Evolutionary conservation across 1,140 invertebrate species (phyloP).

Genomic region (Argopecten irradians): DNA sequence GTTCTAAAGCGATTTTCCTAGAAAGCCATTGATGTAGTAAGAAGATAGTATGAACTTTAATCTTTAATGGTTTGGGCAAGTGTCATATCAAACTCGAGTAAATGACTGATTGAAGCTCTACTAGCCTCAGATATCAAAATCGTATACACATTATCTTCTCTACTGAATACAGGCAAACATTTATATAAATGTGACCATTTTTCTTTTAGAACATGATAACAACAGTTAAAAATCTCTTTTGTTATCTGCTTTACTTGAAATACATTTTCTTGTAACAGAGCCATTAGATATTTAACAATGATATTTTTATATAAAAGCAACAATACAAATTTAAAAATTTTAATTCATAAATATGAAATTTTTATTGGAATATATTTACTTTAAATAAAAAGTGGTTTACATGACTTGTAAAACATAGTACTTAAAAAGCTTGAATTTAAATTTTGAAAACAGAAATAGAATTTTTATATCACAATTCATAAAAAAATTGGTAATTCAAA

Average conservation of each 20-base stretch:
- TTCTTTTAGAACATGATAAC: background rate
- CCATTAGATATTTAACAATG: background rate
- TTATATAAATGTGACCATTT: background rate
- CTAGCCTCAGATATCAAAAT: background rate
- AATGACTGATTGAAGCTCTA: background rate
- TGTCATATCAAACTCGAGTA: background rate
- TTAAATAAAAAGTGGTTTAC: too few species aligned
- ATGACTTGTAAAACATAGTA: too few species aligned
- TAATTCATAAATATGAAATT: background rate
- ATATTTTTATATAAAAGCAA: background rate
- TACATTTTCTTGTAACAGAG: background rate
- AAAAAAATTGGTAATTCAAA: too few species aligned
- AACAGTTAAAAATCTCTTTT: background rate
- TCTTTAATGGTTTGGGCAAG: background rate
- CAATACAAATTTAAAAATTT: background rate
- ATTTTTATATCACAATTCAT: too few species aligned
- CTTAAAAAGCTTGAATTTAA: too few species aligned
- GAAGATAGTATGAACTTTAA: conserved; percentile 11
- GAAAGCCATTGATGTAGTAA: background rate
- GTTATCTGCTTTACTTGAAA: background rate
- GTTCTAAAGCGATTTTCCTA: background rate
- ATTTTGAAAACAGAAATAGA: too few species aligned
- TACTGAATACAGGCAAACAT: background rate
- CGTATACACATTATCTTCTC: background rate
- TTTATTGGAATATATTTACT: too few species aligned